Evolutionary conservation across 2,113 vertebrate genomes (phyloP).

Genomic region (Dissostichus mawsoni): DNA sequence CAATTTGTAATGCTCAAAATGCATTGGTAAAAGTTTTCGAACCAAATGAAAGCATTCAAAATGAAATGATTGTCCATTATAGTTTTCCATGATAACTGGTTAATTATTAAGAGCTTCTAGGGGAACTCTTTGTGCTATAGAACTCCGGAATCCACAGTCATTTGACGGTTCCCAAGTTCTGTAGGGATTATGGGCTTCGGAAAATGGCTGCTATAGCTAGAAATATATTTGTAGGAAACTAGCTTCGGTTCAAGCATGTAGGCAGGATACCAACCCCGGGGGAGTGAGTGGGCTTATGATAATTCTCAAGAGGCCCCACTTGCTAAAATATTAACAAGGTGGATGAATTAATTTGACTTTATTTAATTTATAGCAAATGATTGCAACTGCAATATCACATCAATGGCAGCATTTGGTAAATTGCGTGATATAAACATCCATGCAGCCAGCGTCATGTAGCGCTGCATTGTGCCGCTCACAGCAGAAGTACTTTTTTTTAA

Average conservation of each 20-base stretch:
- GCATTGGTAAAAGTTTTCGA: background rate
- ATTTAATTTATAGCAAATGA: conserved; percentile 45
- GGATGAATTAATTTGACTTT: conserved; percentile 58
- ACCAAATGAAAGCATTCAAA: conserved; percentile 2
- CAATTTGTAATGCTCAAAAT: conserved; percentile 17
- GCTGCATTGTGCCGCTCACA: conserved; percentile 14
- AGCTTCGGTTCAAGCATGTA: conserved; percentile 25
- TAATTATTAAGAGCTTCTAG: conserved; percentile 33
- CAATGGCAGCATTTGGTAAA: conserved; percentile 6
- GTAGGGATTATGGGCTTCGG: conserved; percentile 35
- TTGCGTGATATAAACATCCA: conserved; percentile 7
- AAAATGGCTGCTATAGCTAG: conserved; percentile 27
- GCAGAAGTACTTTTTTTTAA: conserved; percentile 54
- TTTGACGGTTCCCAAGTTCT: conserved; percentile 30
- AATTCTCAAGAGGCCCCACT: conserved; percentile 48
- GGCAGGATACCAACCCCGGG: conserved; percentile 8
- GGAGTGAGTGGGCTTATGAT: conserved; percentile 47
- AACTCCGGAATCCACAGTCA: background rate
- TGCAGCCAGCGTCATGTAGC: background rate
- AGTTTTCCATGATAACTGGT: conserved; percentile 22
- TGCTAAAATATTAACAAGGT: conserved; percentile 69
- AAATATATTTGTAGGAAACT: conserved; percentile 45
- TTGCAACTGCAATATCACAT: conserved; percentile 11
- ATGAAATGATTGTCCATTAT: conserved; percentile 39
- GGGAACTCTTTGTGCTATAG: conserved; percentile 34